These are phyloP conservation scores for Cryptocheilus praepositus DNA, from an alignment of 2,888 invertebrate genomes.

Conservation along the genomic window DNA sequence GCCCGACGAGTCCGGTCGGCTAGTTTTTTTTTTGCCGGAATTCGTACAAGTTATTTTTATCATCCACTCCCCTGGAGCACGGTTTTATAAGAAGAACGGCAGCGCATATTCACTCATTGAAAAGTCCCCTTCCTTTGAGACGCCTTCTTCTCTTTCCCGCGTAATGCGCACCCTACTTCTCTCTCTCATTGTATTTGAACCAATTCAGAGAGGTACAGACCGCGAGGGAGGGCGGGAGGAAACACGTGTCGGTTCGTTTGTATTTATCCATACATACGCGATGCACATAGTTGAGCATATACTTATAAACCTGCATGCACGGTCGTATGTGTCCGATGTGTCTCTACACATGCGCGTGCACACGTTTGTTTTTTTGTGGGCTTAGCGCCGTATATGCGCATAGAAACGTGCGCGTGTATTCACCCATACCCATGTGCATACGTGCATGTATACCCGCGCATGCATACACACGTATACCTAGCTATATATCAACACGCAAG, in stretches of 20 bases:
- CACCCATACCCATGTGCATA: neutral
- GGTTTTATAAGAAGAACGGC: conserved; percentile 2
- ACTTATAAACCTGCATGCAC: conserved; percentile 1
- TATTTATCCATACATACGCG: too few relatives aligned
- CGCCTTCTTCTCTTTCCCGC: conserved; percentile 13
- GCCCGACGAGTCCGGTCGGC: neutral
- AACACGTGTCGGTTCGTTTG: conserved; percentile 15
- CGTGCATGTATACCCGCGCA: too few relatives aligned
- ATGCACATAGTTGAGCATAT: neutral
- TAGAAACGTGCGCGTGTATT: neutral
- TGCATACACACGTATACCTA: neutral
- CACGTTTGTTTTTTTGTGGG: too few relatives aligned
- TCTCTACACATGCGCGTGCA: conserved; percentile 1
- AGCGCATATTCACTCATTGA: conserved; percentile 28
- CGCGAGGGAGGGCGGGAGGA: neutral
- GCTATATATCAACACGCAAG: neutral
- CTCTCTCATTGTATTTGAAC: conserved; percentile 25
- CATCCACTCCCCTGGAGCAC: neutral
- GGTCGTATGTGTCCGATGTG: neutral
- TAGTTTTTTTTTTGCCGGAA: neutral
- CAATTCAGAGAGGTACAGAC: conserved; percentile 21
- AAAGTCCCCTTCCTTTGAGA: conserved; percentile 18
- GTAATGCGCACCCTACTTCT: conserved; percentile 23
- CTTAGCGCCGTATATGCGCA: neutral
- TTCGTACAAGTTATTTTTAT: conserved; percentile 9